phyloP scores from a whole-genome alignment of 2,797 vertebrate genomes.

The Trachops cirrhosus region DNA sequence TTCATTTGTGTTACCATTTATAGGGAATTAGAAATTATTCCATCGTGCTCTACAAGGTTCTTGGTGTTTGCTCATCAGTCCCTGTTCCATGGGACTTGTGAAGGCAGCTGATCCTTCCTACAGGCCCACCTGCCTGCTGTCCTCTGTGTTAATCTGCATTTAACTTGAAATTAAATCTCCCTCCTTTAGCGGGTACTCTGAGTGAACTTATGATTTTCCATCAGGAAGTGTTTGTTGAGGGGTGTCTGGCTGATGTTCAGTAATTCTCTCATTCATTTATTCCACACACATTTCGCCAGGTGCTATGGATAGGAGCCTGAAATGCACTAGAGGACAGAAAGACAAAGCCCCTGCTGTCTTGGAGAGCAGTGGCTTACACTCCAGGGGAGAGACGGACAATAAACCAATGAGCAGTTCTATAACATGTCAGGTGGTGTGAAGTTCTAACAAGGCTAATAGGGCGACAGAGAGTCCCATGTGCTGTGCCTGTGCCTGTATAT shows the following conservation, averaged over 20 bases:
- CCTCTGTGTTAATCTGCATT: neutral
- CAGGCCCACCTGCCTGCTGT: neutral
- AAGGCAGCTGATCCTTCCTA: neutral
- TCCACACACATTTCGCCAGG: neutral
- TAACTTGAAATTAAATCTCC: slow-evolving; percentile 1
- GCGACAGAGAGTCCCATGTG: neutral
- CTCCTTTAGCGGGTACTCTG: neutral
- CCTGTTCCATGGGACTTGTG: neutral
- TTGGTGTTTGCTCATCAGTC: neutral
- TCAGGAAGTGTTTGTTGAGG: neutral
- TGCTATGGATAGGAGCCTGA: neutral
- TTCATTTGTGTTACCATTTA: neutral
- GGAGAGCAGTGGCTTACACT: neutral
- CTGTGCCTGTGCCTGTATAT: neutral
- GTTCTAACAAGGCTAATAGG: neutral
- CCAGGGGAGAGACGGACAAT: neutral
- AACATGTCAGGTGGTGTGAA: neutral
- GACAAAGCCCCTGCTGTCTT: neutral
- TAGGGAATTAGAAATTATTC: neutral
- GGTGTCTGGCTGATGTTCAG: neutral
- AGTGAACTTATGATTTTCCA: neutral
- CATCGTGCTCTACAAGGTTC: neutral
- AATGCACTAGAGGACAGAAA: neutral
- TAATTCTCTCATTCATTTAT: neutral
- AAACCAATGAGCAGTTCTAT: neutral